Conservation (phyloP, 1,140 invertebrate genomes). For the Episyrphus balteatus region DNA sequence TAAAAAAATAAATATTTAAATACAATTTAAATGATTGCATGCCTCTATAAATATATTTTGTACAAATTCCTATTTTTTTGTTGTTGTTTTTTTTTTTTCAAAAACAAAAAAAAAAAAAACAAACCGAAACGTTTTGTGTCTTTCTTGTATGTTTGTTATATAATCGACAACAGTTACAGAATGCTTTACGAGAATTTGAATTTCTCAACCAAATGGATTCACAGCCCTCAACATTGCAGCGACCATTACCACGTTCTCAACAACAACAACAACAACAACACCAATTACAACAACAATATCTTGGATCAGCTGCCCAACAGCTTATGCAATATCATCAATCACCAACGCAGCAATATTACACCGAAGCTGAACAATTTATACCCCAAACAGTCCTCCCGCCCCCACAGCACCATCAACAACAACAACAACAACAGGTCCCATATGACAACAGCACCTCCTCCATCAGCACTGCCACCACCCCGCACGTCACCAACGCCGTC, state of each 20-base stretch:
- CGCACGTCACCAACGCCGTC: neutral
- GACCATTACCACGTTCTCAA: constrained; percentile 8
- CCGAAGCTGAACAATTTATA: neutral
- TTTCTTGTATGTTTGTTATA: constrained; percentile 16
- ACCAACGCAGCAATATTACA: no score
- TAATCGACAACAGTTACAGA: constrained; percentile 57
- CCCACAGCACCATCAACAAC: neutral
- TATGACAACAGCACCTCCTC: neutral
- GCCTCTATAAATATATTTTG: no score
- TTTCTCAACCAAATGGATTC: constrained; percentile 54
- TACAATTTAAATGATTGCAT: no score
- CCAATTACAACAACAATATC: constrained; percentile 2
- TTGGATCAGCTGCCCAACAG: neutral
- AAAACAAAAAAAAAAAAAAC: no score
- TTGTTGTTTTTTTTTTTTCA: no score
- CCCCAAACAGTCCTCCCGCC: neutral
- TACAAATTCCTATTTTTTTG: no score
- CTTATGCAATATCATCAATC: neutral
- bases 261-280: constrained; percentile 5
- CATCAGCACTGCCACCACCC: constrained; percentile 8
- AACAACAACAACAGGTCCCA: neutral
- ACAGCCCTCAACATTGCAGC: constrained; percentile 25
- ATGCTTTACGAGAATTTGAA: constrained; percentile 75
- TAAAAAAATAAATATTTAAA: no score
- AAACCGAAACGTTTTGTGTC: neutral